Evolutionary conservation across 2,797 vertebrate species (phyloP).

Genomic region (Alca torda): DNA sequence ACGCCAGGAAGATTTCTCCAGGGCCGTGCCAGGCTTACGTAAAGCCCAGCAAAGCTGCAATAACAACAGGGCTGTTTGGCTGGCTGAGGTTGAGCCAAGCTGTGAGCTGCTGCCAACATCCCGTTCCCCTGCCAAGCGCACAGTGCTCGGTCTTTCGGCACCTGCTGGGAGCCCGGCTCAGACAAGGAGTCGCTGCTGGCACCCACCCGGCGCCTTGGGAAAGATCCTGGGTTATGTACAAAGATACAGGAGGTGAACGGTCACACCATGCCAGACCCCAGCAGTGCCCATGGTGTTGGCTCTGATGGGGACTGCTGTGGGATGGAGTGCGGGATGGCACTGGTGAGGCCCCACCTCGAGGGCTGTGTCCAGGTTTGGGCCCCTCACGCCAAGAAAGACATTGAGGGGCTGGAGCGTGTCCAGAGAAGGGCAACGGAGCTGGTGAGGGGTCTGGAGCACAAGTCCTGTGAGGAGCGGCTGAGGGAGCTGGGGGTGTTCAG

Average conservation of each 20-base stretch:
- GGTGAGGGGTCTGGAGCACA: too few species aligned
- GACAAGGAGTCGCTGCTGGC: background rate
- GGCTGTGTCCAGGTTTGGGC: too few species aligned
- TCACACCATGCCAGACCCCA: background rate
- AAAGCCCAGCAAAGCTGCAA: background rate
- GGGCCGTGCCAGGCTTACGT: background rate
- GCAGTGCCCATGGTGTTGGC: background rate
- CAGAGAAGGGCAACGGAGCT: too few species aligned
- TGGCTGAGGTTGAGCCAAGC: background rate
- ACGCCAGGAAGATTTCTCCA: background rate
- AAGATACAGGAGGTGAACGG: accelerated
- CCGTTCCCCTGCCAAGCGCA: background rate
- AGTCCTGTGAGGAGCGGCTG: too few species aligned
- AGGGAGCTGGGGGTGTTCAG: too few species aligned
- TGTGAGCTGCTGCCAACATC: background rate
- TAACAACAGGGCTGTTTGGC: background rate
- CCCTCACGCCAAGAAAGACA: too few species aligned
- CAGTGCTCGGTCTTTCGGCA: background rate
- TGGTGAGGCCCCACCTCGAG: background rate
- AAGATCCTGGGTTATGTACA: background rate
- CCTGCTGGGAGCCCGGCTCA: background rate
- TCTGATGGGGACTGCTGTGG: background rate
- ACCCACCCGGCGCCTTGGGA: background rate
- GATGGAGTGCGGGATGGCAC: background rate
- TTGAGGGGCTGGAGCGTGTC: too few species aligned